These are phyloP conservation scores for Gila robusta DNA, from an alignment of 2,797 vertebrate species.

Conservation along the genomic window DNA sequence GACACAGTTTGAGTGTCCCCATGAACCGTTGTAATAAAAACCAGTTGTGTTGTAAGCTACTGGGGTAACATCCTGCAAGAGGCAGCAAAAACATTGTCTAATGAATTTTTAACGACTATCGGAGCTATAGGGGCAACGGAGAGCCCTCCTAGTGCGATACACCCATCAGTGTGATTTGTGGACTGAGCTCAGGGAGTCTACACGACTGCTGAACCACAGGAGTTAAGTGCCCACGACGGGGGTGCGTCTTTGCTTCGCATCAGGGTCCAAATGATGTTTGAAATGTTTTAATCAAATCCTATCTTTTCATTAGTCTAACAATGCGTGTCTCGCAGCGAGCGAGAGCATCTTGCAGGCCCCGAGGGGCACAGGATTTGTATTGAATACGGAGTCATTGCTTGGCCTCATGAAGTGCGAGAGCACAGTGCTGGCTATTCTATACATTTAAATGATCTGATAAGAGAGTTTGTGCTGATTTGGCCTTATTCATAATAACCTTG, in stretches of 20 bases:
- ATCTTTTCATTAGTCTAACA: conserved; percentile 85
- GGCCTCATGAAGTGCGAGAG: conserved; percentile 69
- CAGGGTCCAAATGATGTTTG: conserved; percentile 80
- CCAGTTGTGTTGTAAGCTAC: conserved; percentile 66
- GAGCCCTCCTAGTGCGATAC: conserved; percentile 53
- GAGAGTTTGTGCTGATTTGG: conserved; percentile 66
- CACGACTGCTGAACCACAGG: conserved; percentile 70
- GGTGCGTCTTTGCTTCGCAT: conserved; percentile 68
- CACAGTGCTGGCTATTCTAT: conserved; percentile 67
- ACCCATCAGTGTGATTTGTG: conserved; percentile 75
- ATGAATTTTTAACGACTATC: conserved; percentile 78
- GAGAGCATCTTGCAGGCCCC: conserved; percentile 62
- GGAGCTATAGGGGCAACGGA: conserved; percentile 50
- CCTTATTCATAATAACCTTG: conserved; percentile 25
- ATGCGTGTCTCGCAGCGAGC: conserved; percentile 71
- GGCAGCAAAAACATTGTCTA: conserved; percentile 75
- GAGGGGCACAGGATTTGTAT: conserved; percentile 71
- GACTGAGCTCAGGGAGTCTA: conserved; percentile 75
- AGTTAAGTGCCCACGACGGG: conserved; percentile 75
- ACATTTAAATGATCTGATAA: conserved; percentile 83
- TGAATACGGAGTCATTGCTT: conserved; percentile 72
- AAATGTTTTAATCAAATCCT: conserved; percentile 86
- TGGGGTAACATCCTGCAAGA: conserved; percentile 74
- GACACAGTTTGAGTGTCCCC: conserved; percentile 62
- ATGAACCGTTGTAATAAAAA: conserved; percentile 69